phyloP scores from a whole-genome alignment of 1,140 invertebrate genomes.

The Euglossa dilemma region DNA sequence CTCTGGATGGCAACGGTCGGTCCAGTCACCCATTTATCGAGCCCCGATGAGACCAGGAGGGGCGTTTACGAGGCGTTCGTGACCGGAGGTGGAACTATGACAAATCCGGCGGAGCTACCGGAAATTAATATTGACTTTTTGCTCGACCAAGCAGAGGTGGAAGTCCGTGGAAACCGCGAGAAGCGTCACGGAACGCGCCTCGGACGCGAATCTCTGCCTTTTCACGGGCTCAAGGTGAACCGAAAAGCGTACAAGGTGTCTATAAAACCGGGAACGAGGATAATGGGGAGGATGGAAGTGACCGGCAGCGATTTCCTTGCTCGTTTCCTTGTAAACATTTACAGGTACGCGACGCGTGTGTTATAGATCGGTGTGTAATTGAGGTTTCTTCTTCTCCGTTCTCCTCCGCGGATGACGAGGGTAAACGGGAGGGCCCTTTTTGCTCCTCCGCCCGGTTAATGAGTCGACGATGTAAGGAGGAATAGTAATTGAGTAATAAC shows the following conservation, averaged over 20 bases:
- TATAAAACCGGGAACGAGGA: not conserved
- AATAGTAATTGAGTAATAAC: too few relatives aligned
- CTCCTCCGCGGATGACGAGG: too few relatives aligned
- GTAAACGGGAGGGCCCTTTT: too few relatives aligned
- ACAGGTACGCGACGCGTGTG: too few relatives aligned
- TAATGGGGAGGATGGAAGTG: not conserved
- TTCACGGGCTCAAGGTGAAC: not conserved
- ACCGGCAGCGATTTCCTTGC: not conserved
- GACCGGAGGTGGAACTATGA: constrained; percentile 52
- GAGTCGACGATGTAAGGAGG: too few relatives aligned
- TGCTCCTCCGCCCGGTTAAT: too few relatives aligned
- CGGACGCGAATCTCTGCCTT: not conserved
- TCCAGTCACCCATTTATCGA: constrained; percentile 7
- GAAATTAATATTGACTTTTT: constrained; percentile 48
- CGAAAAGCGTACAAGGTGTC: not conserved
- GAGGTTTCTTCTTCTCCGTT: too few relatives aligned
- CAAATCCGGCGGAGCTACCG: constrained; percentile 35
- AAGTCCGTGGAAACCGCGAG: constrained; percentile 28
- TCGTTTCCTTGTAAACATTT: too few relatives aligned
- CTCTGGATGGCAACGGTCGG: constrained; percentile 34
- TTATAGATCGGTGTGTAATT: too few relatives aligned
- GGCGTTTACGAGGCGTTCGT: constrained; percentile 54
- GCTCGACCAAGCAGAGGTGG: not conserved
- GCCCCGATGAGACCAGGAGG: constrained; percentile 14
- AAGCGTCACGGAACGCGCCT: constrained; percentile 10